Evolutionary conservation across 2,797 vertebrate species (phyloP).

Genomic region (Brotula barbata): DNA sequence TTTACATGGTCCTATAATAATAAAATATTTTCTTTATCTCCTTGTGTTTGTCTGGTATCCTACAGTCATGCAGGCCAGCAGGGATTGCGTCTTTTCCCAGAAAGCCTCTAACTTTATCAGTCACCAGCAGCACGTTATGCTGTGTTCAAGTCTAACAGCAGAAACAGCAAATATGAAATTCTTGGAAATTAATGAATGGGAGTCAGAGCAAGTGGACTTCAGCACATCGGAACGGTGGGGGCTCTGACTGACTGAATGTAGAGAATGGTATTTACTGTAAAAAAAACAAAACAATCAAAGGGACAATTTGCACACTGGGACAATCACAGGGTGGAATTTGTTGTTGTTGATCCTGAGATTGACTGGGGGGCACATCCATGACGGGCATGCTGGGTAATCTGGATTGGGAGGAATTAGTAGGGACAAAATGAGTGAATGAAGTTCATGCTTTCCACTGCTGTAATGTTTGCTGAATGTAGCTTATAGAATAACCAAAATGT

Average conservation of each 20-base stretch:
- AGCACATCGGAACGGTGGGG: constrained; percentile 16
- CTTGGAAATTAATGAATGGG: too few species aligned
- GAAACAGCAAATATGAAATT: constrained; percentile 37
- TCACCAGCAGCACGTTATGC: constrained; percentile 53
- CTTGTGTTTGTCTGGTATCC: constrained; percentile 23
- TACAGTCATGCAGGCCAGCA: constrained; percentile 22
- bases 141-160: constrained; percentile 49
- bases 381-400: too few species aligned
- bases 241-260: constrained; percentile 13
- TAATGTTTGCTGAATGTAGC: too few species aligned
- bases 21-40: constrained; percentile 67
- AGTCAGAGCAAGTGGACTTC: too few species aligned
- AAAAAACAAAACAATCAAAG: background rate
- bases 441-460: too few species aligned
- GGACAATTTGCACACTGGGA: background rate
- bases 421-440: too few species aligned
- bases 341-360: too few species aligned
- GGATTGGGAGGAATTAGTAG: too few species aligned
- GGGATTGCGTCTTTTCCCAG: constrained; percentile 67
- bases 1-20: constrained; percentile 63
- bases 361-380: too few species aligned
- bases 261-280: background rate
- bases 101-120: constrained; percentile 68
- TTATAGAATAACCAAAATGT: too few species aligned
- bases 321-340: too few species aligned